Conservation (phyloP, 2,888 invertebrate genomes). For the Priapulus caudatus region DNA sequence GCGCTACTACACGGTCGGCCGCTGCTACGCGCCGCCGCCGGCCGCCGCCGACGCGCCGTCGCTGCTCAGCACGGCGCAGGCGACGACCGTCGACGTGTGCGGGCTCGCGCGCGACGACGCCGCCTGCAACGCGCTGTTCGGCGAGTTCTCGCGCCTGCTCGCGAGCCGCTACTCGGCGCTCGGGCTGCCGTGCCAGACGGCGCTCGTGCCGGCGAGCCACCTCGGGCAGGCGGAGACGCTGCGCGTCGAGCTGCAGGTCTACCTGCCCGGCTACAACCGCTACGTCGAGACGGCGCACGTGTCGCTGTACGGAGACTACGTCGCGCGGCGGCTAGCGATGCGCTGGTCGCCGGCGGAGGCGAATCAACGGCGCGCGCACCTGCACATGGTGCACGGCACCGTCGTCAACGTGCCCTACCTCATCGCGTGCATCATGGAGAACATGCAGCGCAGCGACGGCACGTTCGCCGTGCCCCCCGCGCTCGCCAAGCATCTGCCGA, state of each 20-base stretch:
- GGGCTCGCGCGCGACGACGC: conserved; percentile 44
- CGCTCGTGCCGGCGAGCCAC: conserved; percentile 49
- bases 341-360: conserved; percentile 45
- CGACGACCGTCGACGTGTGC: conserved; percentile 56
- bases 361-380: conserved; percentile 40
- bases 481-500: too few species aligned
- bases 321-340: conserved; percentile 64
- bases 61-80: conserved; percentile 42
- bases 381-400: conserved; percentile 57
- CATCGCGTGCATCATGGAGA: conserved; percentile 58
- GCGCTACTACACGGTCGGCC: conserved; percentile 55
- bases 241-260: conserved; percentile 58
- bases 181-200: conserved; percentile 54
- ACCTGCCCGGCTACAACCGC: conserved; percentile 49
- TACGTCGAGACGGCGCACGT: conserved; percentile 63
- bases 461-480: too few species aligned
- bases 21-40: conserved; percentile 50
- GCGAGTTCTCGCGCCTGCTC: conserved; percentile 45
- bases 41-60: conserved; percentile 26
- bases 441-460: too few species aligned
- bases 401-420: conserved; percentile 60
- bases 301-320: conserved; percentile 56
- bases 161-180: conserved; percentile 52
- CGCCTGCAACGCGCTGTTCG: conserved; percentile 44
- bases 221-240: conserved; percentile 54